A percentile compares a stretch with the other conserved stretches of the same genome.
These are phyloP conservation scores for Phrixothrix hirtus DNA, from an alignment of 2,888 invertebrate genomes.

Conservation along the genomic window DNA sequence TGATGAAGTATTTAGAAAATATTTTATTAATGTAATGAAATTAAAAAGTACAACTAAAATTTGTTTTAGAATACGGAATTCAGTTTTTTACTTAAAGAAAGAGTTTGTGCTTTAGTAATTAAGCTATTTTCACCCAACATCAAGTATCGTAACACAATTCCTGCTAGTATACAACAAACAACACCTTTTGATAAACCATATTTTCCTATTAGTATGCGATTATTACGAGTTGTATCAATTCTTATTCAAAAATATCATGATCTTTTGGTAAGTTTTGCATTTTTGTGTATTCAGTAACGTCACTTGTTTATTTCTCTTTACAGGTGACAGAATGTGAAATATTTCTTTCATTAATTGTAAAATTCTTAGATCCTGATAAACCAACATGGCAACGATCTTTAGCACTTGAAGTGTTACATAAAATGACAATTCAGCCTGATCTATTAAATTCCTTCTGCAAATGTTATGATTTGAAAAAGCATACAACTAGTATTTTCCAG, in stretches of 20 bases:
- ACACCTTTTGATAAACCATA: conserved; percentile 85
- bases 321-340: conserved; percentile 99
- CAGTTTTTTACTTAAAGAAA: conserved; percentile 90
- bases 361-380: conserved; percentile 96
- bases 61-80: conserved; percentile 86
- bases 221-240: conserved; percentile 89
- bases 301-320: conserved; percentile 39
- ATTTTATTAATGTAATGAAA: not conserved
- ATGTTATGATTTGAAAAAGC: conserved; percentile 93
- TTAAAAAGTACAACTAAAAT: not conserved
- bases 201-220: conserved; percentile 95
- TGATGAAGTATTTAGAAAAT: too few species aligned
- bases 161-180: conserved; percentile 65
- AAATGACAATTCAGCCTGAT: conserved; percentile 87
- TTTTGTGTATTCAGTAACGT: conserved; percentile 5
- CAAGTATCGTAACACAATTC: conserved; percentile 74
- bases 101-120: conserved; percentile 97
- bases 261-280: conserved; percentile 69
- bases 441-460: conserved; percentile 89
- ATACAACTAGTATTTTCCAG: conserved; percentile 90
- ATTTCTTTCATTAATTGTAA: conserved; percentile 93
- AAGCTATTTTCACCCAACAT: conserved; percentile 97
- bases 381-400: conserved; percentile 95
- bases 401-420: conserved; percentile 93
- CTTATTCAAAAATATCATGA: conserved; percentile 92